A percentile compares a stretch with the other conserved stretches of the same genome.
Evolutionary conservation across 2,888 invertebrate species (phyloP).

Genomic region (Alcis repandata): DNA sequence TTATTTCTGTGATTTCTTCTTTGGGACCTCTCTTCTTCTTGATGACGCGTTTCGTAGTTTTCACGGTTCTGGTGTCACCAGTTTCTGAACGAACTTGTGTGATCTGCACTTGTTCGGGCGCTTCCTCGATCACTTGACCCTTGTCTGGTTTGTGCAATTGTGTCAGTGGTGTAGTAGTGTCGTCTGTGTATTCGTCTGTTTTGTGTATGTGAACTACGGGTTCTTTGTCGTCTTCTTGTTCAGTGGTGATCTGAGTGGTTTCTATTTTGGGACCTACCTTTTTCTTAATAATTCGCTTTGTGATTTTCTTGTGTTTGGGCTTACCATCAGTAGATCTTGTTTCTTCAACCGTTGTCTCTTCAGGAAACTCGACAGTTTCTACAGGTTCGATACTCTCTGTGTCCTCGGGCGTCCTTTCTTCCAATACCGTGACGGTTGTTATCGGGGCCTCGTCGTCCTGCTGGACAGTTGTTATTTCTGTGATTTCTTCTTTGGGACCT

Average conservation of each 20-base stretch:
- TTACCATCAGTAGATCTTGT: slow-evolving; percentile 39
- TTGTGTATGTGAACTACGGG: slow-evolving; percentile 56
- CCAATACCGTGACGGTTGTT: slow-evolving; percentile 59
- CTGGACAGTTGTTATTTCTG: slow-evolving; percentile 44
- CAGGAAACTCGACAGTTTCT: slow-evolving; percentile 47
- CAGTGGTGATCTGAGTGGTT: slow-evolving; percentile 47
- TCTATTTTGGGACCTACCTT: slow-evolving; percentile 56
- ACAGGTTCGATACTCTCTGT: slow-evolving; percentile 23
- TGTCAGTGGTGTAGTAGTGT: slow-evolving; percentile 46
- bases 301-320: slow-evolving; percentile 51
- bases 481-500: slow-evolving; percentile 42
- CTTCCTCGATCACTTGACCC: slow-evolving; percentile 61
- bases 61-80: slow-evolving; percentile 64
- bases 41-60: slow-evolving; percentile 74
- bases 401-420: slow-evolving; percentile 59
- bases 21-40: slow-evolving; percentile 62
- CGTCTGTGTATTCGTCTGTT: slow-evolving; percentile 53
- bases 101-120: slow-evolving; percentile 60
- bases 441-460: slow-evolving; percentile 42
- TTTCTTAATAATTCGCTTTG: slow-evolving; percentile 58
- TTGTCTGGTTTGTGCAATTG: slow-evolving; percentile 41
- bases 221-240: slow-evolving; percentile 49
- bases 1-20: slow-evolving; percentile 50
- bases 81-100: slow-evolving; percentile 69
- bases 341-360: slow-evolving; percentile 46